Evolutionary conservation across 2,888 invertebrate species (phyloP).

Genomic region (Sclerodermus sp.): DNA sequence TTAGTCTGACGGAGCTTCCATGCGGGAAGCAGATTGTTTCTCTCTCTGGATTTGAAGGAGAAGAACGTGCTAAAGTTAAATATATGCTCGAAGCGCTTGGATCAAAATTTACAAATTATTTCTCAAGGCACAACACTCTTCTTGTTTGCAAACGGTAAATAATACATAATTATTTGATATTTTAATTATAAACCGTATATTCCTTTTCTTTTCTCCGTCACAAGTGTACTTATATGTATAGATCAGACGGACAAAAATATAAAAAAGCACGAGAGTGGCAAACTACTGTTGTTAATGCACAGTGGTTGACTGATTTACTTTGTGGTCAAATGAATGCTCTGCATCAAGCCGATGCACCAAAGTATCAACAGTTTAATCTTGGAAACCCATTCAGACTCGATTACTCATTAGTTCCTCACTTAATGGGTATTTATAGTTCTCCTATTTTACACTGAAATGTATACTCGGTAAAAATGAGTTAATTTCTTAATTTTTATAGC

Average conservation of each 20-base stretch:
- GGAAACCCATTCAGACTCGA: constrained; percentile 84
- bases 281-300: constrained; percentile 86
- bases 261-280: constrained; percentile 90
- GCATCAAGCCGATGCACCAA: constrained; percentile 77
- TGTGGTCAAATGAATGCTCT: constrained; percentile 84
- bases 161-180: not conserved
- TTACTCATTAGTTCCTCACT: constrained; percentile 80
- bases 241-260: constrained; percentile 85
- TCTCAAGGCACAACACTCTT: constrained; percentile 78
- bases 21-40: constrained; percentile 78
- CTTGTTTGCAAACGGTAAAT: constrained; percentile 66
- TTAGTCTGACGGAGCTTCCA: constrained; percentile 70
- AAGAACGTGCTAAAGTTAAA: constrained; percentile 79
- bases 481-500: constrained; percentile 59
- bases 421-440: constrained; percentile 74
- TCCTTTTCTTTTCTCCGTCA: not conserved
- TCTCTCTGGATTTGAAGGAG: constrained; percentile 86
- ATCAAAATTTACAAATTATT: constrained; percentile 78
- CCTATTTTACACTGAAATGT: not conserved
- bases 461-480: not conserved
- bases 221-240: too few relatives aligned
- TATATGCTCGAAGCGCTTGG: constrained; percentile 85
- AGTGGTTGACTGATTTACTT: constrained; percentile 91
- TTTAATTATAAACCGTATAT: not conserved
- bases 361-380: constrained; percentile 84